phyloP scores from a whole-genome alignment of 2,797 vertebrate species.

The Odontamblyopus rebecca region DNA sequence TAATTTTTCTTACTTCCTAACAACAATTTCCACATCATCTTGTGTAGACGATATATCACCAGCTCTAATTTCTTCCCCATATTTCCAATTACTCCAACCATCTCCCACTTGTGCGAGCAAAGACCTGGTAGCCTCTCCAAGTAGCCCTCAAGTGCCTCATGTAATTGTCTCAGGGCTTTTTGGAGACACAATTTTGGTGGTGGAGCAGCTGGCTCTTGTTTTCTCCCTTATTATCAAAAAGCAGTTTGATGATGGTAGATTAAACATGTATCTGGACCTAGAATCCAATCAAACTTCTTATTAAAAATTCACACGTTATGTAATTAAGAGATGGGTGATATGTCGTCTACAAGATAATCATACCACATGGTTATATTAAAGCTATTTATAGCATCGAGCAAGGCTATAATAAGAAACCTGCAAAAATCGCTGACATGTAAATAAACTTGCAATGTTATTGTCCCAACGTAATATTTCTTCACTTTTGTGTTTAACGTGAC shows the following conservation, averaged over 20 bases:
- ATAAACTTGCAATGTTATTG: too few species aligned
- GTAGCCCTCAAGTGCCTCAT: constrained; percentile 39
- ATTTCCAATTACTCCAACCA: not conserved
- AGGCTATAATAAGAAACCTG: too few species aligned
- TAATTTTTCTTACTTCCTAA: not conserved
- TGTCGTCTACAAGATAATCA: not conserved
- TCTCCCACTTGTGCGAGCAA: constrained; percentile 21
- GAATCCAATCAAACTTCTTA: constrained; percentile 67
- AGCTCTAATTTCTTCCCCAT: not conserved
- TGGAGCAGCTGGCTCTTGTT: constrained; percentile 52
- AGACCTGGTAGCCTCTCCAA: constrained; percentile 24
- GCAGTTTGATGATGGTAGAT: constrained; percentile 52
- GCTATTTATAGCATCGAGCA: too few species aligned
- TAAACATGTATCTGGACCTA: constrained; percentile 69
- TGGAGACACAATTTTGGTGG: constrained; percentile 41
- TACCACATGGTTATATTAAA: not conserved
- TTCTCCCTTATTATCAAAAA: constrained; percentile 45
- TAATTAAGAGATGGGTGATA: not conserved
- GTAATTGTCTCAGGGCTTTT: constrained; percentile 58
- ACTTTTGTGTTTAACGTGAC: too few species aligned
- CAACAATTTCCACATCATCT: not conserved
- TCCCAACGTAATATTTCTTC: too few species aligned
- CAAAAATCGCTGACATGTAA: too few species aligned
- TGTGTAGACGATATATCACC: not conserved
- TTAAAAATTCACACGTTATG: constrained; percentile 64